Percentiles rank a stretch among this genome's conserved stretches.
These are phyloP conservation scores for Pardosa pseudoannulata DNA, from an alignment of 2,888 invertebrate genomes.

Conservation along the genomic window DNA sequence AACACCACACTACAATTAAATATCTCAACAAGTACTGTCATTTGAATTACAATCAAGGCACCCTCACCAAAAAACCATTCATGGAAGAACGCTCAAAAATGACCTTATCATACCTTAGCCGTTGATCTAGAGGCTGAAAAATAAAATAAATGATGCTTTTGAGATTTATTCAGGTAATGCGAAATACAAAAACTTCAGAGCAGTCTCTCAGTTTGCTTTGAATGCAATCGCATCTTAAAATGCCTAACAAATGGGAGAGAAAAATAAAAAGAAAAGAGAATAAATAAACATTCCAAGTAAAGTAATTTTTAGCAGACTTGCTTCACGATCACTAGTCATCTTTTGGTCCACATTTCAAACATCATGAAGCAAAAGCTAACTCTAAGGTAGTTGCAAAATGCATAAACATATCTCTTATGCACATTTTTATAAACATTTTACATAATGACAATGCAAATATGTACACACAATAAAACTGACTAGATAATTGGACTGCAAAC, in stretches of 20 bases:
- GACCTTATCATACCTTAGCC: background rate
- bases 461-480: conserved; percentile 63
- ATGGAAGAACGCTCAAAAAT: conserved; percentile 18
- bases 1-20: background rate
- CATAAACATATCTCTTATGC: conserved; percentile 47
- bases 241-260: no score
- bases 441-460: conserved; percentile 49
- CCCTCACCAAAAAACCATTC: conserved; percentile 38
- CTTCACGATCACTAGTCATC: conserved; percentile 37
- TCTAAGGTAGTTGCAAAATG: conserved; percentile 25
- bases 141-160: no score
- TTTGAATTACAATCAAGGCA: conserved; percentile 58
- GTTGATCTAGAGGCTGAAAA: no score
- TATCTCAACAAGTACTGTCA: conserved; percentile 3
- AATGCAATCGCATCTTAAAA: no score
- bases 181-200: no score
- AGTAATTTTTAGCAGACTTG: conserved; percentile 23
- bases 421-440: conserved; percentile 49
- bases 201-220: no score
- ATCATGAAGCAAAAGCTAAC: conserved; percentile 32
- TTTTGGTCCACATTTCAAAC: conserved; percentile 64
- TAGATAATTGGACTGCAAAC: conserved; percentile 30
- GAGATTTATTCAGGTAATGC: no score
- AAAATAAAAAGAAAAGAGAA: no score
- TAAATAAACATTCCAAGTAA: no score